Conservation (phyloP, 2,113 vertebrate genomes). For the Propithecus coquereli region DNA sequence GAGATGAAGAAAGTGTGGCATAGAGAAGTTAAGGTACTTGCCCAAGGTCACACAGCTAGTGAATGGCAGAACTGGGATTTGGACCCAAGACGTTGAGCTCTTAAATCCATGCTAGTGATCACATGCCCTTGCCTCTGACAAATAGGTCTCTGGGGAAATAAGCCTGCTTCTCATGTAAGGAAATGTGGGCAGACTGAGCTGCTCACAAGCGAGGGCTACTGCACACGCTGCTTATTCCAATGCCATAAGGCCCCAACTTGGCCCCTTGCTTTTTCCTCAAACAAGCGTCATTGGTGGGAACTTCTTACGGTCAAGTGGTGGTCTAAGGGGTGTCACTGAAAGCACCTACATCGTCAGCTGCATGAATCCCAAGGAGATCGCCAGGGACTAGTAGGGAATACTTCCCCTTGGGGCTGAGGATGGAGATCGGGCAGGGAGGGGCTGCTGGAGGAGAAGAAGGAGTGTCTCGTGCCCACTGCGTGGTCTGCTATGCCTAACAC, state of each 20-base stretch:
- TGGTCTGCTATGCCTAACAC: accelerated
- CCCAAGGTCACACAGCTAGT: neutral
- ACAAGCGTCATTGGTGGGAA: neutral
- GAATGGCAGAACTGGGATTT: neutral
- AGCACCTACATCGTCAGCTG: neutral
- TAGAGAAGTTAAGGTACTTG: neutral
- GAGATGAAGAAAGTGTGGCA: neutral
- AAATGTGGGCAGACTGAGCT: accelerated
- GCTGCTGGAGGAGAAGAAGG: neutral
- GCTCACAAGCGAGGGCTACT: neutral
- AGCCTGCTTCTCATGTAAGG: neutral
- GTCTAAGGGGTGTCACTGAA: neutral
- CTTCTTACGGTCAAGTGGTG: neutral
- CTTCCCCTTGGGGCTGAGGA: too few relatives aligned
- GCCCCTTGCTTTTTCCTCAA: neutral
- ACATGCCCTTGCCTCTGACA: neutral
- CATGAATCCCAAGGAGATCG: neutral
- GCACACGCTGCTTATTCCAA: accelerated
- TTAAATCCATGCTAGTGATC: neutral
- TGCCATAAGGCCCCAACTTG: accelerated
- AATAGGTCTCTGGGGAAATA: neutral
- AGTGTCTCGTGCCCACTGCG: neutral
- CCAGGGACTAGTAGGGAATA: neutral
- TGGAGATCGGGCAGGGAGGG: neutral
- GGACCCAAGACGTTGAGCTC: neutral